Evolutionary conservation across 2,888 invertebrate species (phyloP), one percentile per base, ranked within the genome.

Genomic region (Leucophenga montana): DNA sequence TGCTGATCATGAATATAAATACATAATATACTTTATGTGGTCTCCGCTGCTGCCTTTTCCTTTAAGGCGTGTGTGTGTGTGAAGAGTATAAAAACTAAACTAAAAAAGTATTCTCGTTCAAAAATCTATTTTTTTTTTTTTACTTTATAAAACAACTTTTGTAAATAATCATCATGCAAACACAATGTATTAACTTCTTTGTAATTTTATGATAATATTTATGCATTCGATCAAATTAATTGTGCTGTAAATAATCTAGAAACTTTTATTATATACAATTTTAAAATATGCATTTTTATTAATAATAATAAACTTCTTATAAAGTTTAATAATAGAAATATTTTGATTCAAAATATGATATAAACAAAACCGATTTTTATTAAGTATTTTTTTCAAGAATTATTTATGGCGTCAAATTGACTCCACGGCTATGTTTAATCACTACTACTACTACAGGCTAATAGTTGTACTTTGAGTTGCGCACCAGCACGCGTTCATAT

Each of bases 401-500:
- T 39, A 57, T 27, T 57, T 31, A 22, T 33, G 14, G 54, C 57
- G 57, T 33, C 31, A 59, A 59, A 16, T 33, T 39, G 33, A 44
- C 61, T 18, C 3, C 27, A 27, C 27, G 27, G 27, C 27, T 27
- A 27, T 27, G 27, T 27, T 16, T n/a, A n/a, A n/a, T 14, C 33
- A 59, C 33, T 33, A 27, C 4, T 27, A 27, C 16, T 39, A 61
- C 20, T 61, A 56, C 0, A 27, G 39, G 39, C 44, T 57, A 57
- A 27, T 31, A 57, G 31, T 61, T 61, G 61, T 61, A 61, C 61
- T 61, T 61, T 61, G 9, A 14, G 61, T 22, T 39, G 61, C 27
- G 8, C 27, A 62, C 31, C 50, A n/a, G 71, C 66, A 33, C 59
- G 70, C 62, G 14, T 67, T 89, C 89, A 92, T 81, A 95, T 92